Evolutionary conservation across 2,888 invertebrate species (phyloP).

Genomic region (Synergus umbraculus): DNA sequence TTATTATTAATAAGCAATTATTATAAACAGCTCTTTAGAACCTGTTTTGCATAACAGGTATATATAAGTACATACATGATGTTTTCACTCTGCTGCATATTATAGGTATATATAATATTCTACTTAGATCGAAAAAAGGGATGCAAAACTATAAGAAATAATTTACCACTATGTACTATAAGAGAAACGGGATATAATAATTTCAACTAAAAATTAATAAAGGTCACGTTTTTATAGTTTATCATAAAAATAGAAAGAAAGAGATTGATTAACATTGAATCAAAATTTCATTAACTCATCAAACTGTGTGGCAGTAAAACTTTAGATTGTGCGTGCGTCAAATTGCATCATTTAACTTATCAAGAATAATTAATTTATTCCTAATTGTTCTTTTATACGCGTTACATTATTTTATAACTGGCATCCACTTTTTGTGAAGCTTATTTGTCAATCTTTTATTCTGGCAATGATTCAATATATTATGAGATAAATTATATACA

Average conservation of each 20-base stretch:
- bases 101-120: background rate
- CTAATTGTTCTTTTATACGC: background rate
- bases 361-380: background rate
- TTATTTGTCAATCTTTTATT: background rate
- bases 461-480: too few relatives aligned
- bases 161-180: background rate
- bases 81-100: background rate
- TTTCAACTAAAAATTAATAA: background rate
- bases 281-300: background rate
- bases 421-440: background rate
- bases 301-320: background rate
- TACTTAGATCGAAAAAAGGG: background rate
- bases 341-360: background rate
- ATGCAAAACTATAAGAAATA: background rate
- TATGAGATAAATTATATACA: too few relatives aligned
- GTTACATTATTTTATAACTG: background rate
- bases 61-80: background rate
- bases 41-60: constrained; percentile 31
- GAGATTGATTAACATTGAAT: background rate
- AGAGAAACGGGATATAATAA: background rate
- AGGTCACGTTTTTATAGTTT: background rate
- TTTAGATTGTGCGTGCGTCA: background rate
- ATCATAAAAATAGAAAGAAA: background rate
- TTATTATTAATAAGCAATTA: constrained; percentile 36
- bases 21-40: constrained; percentile 15